Percentiles rank a stretch among this genome's conserved stretches.
These are phyloP conservation scores for Agrotis ipsilon DNA, from an alignment of 2,888 invertebrate genomes.

Conservation along the genomic window DNA sequence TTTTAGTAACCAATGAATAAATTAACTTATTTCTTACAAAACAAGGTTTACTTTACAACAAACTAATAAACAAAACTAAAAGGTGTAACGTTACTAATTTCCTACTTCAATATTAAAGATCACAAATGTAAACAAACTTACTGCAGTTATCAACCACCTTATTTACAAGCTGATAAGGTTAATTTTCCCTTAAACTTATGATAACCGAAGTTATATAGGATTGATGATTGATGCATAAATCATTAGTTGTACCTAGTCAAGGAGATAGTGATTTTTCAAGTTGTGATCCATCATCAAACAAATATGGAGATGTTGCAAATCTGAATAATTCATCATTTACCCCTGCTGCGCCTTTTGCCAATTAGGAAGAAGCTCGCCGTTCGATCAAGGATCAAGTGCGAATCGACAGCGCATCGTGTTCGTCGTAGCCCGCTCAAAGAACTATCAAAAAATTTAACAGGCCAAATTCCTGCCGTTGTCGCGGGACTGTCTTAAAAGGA, in stretches of 20 bases:
- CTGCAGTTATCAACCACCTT: neutral
- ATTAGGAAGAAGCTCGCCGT: slow-evolving; percentile 6
- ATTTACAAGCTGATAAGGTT: rapidly evolving
- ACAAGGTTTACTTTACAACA: neutral
- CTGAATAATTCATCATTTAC: slow-evolving; percentile 37
- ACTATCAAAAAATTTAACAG: no score
- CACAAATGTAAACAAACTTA: neutral
- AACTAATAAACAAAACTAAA: neutral
- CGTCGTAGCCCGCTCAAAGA: no score
- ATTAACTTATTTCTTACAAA: neutral
- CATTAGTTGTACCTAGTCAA: slow-evolving; percentile 29
- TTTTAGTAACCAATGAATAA: neutral
- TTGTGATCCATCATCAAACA: slow-evolving; percentile 37
- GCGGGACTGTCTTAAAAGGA: no score
- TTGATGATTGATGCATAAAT: slow-evolving; percentile 28
- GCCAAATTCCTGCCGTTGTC: no score
- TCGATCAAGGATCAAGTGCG: no score
- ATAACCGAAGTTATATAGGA: neutral
- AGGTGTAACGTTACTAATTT: slow-evolving; percentile 15
- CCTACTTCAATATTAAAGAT: neutral
- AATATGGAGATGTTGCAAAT: slow-evolving; percentile 9
- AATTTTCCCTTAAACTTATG: neutral
- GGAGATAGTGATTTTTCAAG: slow-evolving; percentile 29
- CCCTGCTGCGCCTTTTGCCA: neutral
- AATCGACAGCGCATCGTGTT: no score